Conservation (phyloP, 2,888 invertebrate genomes). For the Parthenolecanium corni region DNA sequence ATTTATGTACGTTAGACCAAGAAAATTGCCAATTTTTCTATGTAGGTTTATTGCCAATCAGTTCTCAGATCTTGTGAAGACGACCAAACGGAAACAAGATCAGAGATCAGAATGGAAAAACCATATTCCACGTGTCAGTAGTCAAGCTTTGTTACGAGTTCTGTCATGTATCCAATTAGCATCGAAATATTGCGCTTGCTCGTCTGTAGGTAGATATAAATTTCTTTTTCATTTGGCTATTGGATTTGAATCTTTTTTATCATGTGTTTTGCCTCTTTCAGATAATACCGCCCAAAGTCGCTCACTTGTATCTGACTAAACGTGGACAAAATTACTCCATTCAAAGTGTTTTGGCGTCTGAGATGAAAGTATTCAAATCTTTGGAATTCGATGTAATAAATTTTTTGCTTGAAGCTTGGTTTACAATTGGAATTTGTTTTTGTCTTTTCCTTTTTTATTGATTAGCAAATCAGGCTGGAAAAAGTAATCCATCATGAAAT, state of each 20-base stretch:
- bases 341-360: conserved; percentile 12
- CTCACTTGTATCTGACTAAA: conserved; percentile 13
- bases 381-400: conserved; percentile 21
- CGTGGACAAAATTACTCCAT: conserved; percentile 4
- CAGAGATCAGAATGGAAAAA: conserved; percentile 14
- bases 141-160: conserved; percentile 12
- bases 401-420: neutral
- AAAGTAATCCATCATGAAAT: too few species aligned
- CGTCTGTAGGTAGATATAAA: neutral
- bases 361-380: conserved; percentile 17
- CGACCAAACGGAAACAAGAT: conserved; percentile 9
- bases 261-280: neutral
- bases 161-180: conserved; percentile 26
- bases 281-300: conserved; percentile 19
- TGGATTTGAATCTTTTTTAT: too few species aligned
- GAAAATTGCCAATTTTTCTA: neutral
- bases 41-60: conserved; percentile 23
- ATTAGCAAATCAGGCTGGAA: too few species aligned
- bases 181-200: conserved; percentile 24
- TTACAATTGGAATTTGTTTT: too few species aligned
- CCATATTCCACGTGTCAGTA: conserved; percentile 5
- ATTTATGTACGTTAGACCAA: neutral
- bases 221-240: neutral
- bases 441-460: too few species aligned
- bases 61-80: conserved; percentile 15